These are phyloP conservation scores for Pseudorectes ferrugineus DNA, from an alignment of 2,113 vertebrate species.

Conservation along the genomic window DNA sequence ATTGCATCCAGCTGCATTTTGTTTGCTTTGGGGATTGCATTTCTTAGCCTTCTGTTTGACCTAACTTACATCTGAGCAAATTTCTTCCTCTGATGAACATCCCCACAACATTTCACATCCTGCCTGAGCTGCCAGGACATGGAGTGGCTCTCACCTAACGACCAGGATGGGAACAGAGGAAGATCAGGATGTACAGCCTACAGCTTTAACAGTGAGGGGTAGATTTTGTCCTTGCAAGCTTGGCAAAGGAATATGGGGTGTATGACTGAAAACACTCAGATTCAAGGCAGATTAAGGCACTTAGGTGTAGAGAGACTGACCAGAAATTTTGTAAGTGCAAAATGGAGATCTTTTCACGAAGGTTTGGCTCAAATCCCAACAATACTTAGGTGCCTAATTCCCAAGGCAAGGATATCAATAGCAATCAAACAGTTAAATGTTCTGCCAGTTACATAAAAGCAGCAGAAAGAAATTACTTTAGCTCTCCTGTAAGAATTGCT, in stretches of 20 bases:
- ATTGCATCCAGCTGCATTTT: background rate
- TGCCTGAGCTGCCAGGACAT: background rate
- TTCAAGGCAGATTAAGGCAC: background rate
- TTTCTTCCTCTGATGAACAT: background rate
- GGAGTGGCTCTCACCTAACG: rapidly evolving
- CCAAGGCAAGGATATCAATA: background rate
- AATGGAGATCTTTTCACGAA: background rate
- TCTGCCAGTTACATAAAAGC: background rate
- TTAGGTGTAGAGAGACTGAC: background rate
- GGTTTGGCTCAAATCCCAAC: background rate
- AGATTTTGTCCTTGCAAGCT: background rate
- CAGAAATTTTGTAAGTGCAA: background rate
- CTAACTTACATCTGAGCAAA: background rate
- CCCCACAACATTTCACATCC: background rate
- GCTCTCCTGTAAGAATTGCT: background rate
- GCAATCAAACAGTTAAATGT: background rate
- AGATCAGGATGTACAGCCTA: background rate
- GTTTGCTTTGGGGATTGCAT: background rate
- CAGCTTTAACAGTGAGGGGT: background rate
- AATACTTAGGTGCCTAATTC: background rate
- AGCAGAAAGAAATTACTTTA: background rate
- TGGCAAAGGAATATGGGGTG: background rate
- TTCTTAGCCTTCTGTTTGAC: background rate
- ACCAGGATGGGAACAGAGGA: background rate
- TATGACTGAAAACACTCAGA: background rate